Base-by-base conservation (phyloP, 2,113 vertebrate species). In the Mustelus asterias region DNA sequence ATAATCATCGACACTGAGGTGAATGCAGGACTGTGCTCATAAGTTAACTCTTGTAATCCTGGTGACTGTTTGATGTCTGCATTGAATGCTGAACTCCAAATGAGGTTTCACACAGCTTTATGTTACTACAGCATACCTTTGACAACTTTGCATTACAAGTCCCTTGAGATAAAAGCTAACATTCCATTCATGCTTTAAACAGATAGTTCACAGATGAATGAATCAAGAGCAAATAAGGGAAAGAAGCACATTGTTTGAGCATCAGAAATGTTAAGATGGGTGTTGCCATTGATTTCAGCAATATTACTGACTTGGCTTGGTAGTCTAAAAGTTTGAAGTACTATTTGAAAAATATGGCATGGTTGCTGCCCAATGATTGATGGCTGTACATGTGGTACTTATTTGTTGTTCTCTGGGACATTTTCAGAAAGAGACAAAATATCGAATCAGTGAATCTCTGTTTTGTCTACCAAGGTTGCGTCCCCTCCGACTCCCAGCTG, bases 351-450 rank as follows among this genome's bases (percentile, higher is more conserved):
- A 44, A 41, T 83, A 83, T 18, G 37, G 29, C 29, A 76, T 76
- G 37, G 80, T 2, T 83, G 80, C 37, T 83, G 80, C 80, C 80
- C 80, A 41, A 20, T 83, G 58, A 93, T 65, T 93, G 89, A 65
- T 65, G n/a, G n/a, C 16, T 65, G 54, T 95, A 72, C 69, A 70
- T 94, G 67, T 94, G 93, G 37, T 94, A 70, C 37, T 48, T 94
- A 94, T 94, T 94, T 94, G 93, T 94, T 94, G 88, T 67, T 93
- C 89, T 9, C 89, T 37, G 89, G 60, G 89, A 93, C 33, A 93
- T 93, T 93, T 93, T 14, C 3, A 72, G 70, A 54, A 48, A 95
- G n/a, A 95, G 67, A 72, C 94, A 95, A 54, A 95, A 95, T 54
- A 95, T 9, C 13, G 8, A 72, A 29, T 54, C 67, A 72, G 26